Conservation (phyloP, 2,113 vertebrate species). For the Salminus brasiliensis region DNA sequence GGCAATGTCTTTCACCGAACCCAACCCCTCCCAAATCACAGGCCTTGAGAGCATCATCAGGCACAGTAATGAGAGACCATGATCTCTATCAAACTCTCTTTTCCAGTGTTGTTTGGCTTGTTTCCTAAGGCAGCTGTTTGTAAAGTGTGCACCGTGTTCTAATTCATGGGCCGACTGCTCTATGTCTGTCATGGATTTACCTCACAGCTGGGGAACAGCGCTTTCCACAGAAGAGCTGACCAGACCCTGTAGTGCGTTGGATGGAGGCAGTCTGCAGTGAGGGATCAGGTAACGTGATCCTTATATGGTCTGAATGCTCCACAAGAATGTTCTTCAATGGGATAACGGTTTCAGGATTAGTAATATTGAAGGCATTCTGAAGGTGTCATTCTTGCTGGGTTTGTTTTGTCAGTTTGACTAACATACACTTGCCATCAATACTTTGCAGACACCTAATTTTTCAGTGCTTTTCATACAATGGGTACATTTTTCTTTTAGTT, state of each 20-base stretch:
- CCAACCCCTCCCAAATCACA: background rate
- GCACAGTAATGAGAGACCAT: background rate
- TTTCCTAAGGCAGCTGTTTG: constrained; percentile 23
- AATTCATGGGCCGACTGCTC: background rate
- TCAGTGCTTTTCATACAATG: background rate
- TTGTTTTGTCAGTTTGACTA: background rate
- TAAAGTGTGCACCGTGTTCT: background rate
- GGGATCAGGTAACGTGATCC: constrained; percentile 62
- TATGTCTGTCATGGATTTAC: constrained; percentile 5
- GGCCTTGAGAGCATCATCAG: background rate
- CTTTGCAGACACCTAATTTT: background rate
- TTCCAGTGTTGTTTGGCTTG: background rate
- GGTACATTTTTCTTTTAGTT: background rate
- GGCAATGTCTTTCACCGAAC: background rate
- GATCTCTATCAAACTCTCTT: background rate
- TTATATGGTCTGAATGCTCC: constrained; percentile 68
- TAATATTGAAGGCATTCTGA: background rate
- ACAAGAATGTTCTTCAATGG: constrained; percentile 57
- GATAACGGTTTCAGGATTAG: constrained; percentile 1
- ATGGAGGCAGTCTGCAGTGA: constrained; percentile 2
- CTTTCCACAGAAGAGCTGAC: constrained; percentile 11
- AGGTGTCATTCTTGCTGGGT: too few species aligned
- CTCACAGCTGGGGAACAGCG: constrained; percentile 13
- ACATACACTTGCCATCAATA: background rate
- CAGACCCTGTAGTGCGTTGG: background rate